These are phyloP conservation scores for Lasiurus cinereus DNA, from an alignment of 2,113 vertebrate species.

Conservation along the genomic window DNA sequence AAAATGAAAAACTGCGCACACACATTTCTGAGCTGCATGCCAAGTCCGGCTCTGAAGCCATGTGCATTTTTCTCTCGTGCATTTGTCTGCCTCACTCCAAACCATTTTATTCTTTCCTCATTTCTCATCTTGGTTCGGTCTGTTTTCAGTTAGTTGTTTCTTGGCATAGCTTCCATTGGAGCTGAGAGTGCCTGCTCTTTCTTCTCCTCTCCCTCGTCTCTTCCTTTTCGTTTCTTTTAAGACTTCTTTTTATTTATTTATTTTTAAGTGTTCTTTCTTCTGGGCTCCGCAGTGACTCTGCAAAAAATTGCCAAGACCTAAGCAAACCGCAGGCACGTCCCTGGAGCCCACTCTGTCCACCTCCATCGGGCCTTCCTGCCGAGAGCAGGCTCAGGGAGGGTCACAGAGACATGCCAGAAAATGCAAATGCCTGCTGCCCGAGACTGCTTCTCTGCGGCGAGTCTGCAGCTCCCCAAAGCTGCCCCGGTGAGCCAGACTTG, in stretches of 20 bases:
- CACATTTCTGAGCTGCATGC: constrained; percentile 46
- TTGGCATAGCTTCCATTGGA: constrained; percentile 81
- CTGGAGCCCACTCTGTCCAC: background rate
- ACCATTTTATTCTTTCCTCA: constrained; percentile 73
- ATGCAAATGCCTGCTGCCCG: background rate
- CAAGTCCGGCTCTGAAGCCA: constrained; percentile 67
- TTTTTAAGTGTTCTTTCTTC: constrained; percentile 52
- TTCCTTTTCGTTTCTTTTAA: constrained; percentile 48
- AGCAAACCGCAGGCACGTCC: background rate
- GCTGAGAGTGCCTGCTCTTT: constrained; percentile 59
- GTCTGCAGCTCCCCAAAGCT: background rate
- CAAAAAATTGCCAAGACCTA: background rate
- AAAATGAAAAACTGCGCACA: constrained; percentile 55
- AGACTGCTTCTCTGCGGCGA: rapidly evolving
- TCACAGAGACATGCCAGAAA: background rate
- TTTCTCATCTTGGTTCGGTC: constrained; percentile 71
- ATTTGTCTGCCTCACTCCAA: constrained; percentile 75
- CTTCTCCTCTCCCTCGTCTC: background rate
- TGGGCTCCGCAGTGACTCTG: constrained; percentile 28
- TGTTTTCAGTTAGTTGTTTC: constrained; percentile 81
- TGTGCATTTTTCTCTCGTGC: constrained; percentile 69
- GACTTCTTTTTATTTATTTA: background rate
- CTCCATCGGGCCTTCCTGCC: background rate
- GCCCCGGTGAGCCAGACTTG: background rate
- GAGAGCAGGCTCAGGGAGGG: background rate